Base-by-base conservation (phyloP, 2,797 vertebrate species). In the Channallabes apus region DNA sequence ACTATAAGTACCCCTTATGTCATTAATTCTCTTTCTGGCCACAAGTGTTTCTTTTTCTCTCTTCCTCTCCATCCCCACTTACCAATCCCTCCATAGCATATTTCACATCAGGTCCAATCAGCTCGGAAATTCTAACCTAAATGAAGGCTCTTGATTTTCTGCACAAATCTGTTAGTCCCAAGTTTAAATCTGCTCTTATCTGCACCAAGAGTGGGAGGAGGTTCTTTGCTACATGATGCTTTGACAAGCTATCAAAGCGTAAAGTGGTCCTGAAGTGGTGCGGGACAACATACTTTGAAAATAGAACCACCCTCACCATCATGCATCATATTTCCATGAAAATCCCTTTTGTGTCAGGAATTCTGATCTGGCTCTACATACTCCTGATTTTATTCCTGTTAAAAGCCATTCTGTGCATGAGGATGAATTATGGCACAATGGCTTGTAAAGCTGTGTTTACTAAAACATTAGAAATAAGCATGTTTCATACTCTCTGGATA, bases 171-270 rank as follows among this genome's bases (percentile, higher is more conserved):
- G 80, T 24, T 32, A 56, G 41, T 56, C 68, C 46, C 12, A 69
- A 69, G 46, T 18, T 24, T 62, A 46, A 80, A 80, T 73, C 68
- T 80, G 54, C 32, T 69, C 64, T 69, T 69, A 77, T 71, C 22
- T 62, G 22, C n/a, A 20, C n/a, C n/a, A 35, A 8, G 69, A 76
- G 71, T 41, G 14, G 38, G 38, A 41, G 61, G 61, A 65, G 69
- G 32, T 81, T 15, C 20, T 54, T 80, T 80, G 20, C 24, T 58
- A 59, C 9, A 35, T 35, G n/a, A 54, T 64, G 29, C 6, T 24
- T 51, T 80, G 29, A 85, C 59, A 41, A 64, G 22, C 61, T 65
- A 67, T 73, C 59, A 73, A 81, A 56, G 22, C 0, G 0, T 65
- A 80, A 73, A 67, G 32, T 65, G 69, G 29, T 29, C 20, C 67